Conservation (phyloP, 2,797 vertebrate species). For the Darevskia nairensis region DNA sequence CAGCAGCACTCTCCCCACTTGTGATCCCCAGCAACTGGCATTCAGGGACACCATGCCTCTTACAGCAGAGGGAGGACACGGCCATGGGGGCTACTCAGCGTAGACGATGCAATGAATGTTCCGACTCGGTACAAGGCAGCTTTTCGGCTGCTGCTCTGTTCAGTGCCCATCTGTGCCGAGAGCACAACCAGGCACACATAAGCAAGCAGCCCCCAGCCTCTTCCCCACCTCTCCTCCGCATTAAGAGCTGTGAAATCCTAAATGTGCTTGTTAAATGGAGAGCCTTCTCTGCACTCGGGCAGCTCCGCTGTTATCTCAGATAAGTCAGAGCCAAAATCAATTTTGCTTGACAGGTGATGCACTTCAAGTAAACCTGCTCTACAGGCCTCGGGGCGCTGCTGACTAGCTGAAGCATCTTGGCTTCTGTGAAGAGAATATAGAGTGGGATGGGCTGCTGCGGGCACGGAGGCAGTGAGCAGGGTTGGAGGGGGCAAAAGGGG, state of each 20-base stretch:
- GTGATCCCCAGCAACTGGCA: neutral
- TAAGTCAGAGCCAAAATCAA: constrained; percentile 64
- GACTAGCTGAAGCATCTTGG: constrained; percentile 28
- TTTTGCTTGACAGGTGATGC: constrained; percentile 60
- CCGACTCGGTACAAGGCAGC: too few species aligned
- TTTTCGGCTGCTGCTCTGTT: too few species aligned
- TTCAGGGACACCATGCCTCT: neutral
- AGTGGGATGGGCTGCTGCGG: neutral
- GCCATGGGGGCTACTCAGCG: neutral
- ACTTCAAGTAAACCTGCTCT: constrained; percentile 35
- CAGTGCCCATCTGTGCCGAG: neutral
- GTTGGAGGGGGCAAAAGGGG: neutral
- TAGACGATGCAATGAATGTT: too few species aligned
- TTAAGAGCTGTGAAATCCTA: constrained; percentile 10
- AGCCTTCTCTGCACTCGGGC: constrained; percentile 47
- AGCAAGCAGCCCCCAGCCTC: constrained; percentile 14
- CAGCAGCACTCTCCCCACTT: neutral
- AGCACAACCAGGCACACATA: accelerated
- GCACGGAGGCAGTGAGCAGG: accelerated
- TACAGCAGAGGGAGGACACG: neutral
- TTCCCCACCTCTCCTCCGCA: constrained; percentile 24
- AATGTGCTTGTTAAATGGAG: constrained; percentile 50
- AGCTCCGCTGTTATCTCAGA: constrained; percentile 45
- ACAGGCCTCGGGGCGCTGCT: constrained; percentile 31
- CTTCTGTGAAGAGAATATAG: constrained; percentile 11